A percentile compares a stretch with the other conserved stretches of the same genome.
phyloP scores from a whole-genome alignment of 2,888 invertebrate genomes.

The Fabriciana adippe region DNA sequence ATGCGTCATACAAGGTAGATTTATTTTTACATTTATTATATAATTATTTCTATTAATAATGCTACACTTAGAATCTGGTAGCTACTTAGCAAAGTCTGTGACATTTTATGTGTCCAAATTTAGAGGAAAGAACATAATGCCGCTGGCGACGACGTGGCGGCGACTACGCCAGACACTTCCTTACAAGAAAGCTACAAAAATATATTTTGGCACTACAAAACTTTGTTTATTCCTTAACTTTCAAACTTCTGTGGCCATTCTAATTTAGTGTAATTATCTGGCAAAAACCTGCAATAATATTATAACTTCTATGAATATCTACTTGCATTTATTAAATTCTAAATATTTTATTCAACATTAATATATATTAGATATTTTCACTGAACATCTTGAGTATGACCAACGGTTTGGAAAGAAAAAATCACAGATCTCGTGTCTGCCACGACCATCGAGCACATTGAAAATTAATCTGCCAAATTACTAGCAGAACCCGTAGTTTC shows the following conservation, averaged over 20 bases:
- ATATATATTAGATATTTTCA: too few relatives aligned
- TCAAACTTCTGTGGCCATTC: constrained; percentile 13
- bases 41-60: neutral
- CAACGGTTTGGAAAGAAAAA: too few relatives aligned
- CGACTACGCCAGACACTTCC: constrained; percentile 59
- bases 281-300: neutral
- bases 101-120: constrained; percentile 49
- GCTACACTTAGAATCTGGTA: neutral
- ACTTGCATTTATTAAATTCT: too few relatives aligned
- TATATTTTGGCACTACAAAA: constrained; percentile 64
- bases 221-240: constrained; percentile 36
- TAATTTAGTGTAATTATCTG: constrained; percentile 6
- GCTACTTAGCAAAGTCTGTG: constrained; percentile 32
- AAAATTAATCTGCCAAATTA: too few relatives aligned
- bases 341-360: too few relatives aligned
- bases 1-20: too few relatives aligned
- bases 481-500: too few relatives aligned
- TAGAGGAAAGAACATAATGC: constrained; percentile 50
- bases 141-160: constrained; percentile 63
- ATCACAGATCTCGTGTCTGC: too few relatives aligned
- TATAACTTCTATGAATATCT: neutral
- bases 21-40: neutral
- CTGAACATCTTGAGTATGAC: too few relatives aligned
- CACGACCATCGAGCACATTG: too few relatives aligned
- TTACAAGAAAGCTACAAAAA: constrained; percentile 64